A percentile compares a stretch with the other conserved stretches of the same genome.
Evolutionary conservation across 1,140 invertebrate species (phyloP).

Genomic region (Drosophila virilis): DNA sequence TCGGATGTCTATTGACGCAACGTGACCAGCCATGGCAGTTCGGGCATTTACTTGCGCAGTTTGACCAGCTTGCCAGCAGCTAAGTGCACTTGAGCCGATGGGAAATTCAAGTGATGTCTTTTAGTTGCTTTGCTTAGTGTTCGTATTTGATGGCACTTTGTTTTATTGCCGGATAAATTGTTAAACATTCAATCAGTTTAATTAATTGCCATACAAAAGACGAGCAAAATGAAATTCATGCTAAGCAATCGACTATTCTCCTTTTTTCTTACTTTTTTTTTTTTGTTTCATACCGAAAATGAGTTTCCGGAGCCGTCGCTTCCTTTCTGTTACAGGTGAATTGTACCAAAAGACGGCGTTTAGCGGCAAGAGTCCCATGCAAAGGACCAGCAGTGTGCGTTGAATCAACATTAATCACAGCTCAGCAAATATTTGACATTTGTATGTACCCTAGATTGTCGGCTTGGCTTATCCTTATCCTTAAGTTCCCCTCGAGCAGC

Average conservation of each 20-base stretch:
- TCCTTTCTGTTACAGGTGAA: conserved; percentile 56
- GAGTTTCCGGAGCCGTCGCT: conserved; percentile 42
- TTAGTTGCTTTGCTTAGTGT: conserved; percentile 31
- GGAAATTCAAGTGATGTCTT: conserved; percentile 15
- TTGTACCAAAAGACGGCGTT: conserved; percentile 30
- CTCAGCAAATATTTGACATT: conserved; percentile 82
- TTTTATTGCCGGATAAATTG: conserved; percentile 63
- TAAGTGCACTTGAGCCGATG: conserved; percentile 43
- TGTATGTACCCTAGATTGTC: conserved; percentile 47
- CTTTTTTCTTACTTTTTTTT: neutral
- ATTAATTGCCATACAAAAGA: conserved; percentile 58
- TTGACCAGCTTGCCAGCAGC: conserved; percentile 2
- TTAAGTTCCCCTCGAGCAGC: conserved; percentile 16
- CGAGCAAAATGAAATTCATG: conserved; percentile 45
- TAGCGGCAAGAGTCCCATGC: conserved; percentile 52
- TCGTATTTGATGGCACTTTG: conserved; percentile 34
- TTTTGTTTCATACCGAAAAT: conserved; percentile 53
- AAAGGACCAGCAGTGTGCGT: conserved; percentile 52
- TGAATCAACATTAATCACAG: conserved; percentile 82
- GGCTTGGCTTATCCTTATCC: conserved; percentile 28
- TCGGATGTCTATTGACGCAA: conserved; percentile 70
- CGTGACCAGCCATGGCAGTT: conserved; percentile 63
- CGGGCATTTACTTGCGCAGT: conserved; percentile 46
- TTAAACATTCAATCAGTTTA: conserved; percentile 75
- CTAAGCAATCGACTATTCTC: conserved; percentile 28